A percentile compares a stretch with the other conserved stretches of the same genome.
phyloP scores from a whole-genome alignment of 2,888 invertebrate genomes.

The Drosophila anomalipes region DNA sequence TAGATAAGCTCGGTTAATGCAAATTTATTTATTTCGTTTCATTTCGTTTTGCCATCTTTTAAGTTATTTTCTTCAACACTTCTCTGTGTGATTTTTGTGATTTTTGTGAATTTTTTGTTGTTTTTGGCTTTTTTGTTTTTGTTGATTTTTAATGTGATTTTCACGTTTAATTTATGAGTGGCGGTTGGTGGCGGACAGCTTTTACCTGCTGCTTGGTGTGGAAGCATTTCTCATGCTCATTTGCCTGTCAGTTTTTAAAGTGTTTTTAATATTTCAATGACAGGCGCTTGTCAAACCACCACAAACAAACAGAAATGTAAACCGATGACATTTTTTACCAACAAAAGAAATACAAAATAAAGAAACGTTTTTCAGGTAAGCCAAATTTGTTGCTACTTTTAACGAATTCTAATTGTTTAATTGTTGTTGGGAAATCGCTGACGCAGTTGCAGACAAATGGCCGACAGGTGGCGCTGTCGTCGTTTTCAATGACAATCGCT shows the following conservation, averaged over 20 bases:
- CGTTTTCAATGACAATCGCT: constrained; percentile 56
- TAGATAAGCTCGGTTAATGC: constrained; percentile 74
- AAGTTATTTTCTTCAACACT: neutral
- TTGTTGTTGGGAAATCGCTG: constrained; percentile 59
- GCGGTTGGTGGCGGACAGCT: constrained; percentile 48
- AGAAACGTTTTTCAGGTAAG: constrained; percentile 50
- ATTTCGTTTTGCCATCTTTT: constrained; percentile 37
- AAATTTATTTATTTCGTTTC: constrained; percentile 74
- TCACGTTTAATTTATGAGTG: constrained; percentile 65
- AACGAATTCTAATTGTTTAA: constrained; percentile 57
- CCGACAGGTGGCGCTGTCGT: constrained; percentile 78
- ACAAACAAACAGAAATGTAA: constrained; percentile 52
- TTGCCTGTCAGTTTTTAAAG: constrained; percentile 73
- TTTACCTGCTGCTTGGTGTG: constrained; percentile 48
- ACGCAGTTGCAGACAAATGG: constrained; percentile 75
- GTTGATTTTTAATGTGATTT: constrained; percentile 44
- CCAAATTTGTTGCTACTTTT: constrained; percentile 45
- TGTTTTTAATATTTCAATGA: constrained; percentile 82
- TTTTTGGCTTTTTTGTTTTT: neutral
- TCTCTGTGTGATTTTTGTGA: neutral
- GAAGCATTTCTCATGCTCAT: constrained; percentile 57
- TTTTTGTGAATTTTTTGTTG: neutral
- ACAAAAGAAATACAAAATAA: neutral
- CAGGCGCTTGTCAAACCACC: constrained; percentile 75
- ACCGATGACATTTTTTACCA: constrained; percentile 56